Evolutionary conservation across 1,140 invertebrate species (phyloP), one percentile per base, ranked within the genome.

Genomic region (Planococcus citri): DNA sequence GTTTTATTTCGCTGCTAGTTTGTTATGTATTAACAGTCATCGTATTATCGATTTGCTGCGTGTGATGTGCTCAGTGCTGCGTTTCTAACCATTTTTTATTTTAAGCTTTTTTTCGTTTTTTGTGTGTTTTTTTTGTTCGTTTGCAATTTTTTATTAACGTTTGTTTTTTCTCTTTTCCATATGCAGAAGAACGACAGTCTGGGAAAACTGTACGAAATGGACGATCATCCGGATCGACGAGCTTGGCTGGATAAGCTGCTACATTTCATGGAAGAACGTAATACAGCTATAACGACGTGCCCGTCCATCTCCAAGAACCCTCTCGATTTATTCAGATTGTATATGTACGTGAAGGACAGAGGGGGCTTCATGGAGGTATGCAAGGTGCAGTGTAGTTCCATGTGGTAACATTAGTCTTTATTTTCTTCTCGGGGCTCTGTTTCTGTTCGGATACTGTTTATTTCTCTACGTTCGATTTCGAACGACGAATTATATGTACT

Each of bases 301-400:
- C 96, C 96, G 60, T 94, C 92, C 75, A 97, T 98, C 80, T 94
- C 91, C 80, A 98, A 98, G 85, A 94, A 96, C 82, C 93, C 94
- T 76, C 86, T 98, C 75, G 96, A 98, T 87, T 88, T 98, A 74
- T 98, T 93, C 85, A 85, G 91, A 76, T 87, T 98, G 74, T 98
- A 98, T 80, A 83, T 91, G 79, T 88, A 88, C 81, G 94, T 97
- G 76, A 92, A 94, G 82, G 94, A 97, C 76, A 87, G 92, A 77
- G 94, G 94, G 78, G 96, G 95, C 77, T 96, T 97, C 86, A 87
- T 95, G 80, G 94, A 97, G 88, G 94, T 97, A 86, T 85, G 85
- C 84, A 86, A 85, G 84, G 84, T 86, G 82, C 82, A 84, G 83
- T 86, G 83, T 82, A 82, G 81, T 82, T 82, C 81, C 80, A 82